Base-by-base conservation (phyloP, 1,140 invertebrate species). In the Rhyacophila brunnea region DNA sequence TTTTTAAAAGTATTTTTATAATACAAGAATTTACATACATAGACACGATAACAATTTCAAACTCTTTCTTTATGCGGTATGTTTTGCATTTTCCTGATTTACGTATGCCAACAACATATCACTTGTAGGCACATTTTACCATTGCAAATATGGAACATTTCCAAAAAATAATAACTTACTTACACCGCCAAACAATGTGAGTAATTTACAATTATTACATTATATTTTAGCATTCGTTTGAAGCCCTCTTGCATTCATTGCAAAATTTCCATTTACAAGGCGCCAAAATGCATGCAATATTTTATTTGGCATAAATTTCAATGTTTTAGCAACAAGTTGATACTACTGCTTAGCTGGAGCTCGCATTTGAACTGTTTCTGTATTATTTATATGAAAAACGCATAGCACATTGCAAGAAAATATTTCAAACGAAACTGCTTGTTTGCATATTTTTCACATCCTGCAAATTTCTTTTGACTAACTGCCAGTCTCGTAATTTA, bases 321-420 rank as follows among this genome's bases (percentile, higher is more conserved):
- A 61, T 61, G 47, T 61, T 55, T 61, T 61, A 61, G 59, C 59
- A 61, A 61, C 59, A 61, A 61, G 59, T 61, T 44, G 52, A 46
- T 43, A 43, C 6, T 40, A 47, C 19, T 34, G 10, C 55, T 28
- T 46, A 35, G 55, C 45, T 40, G 55, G 58, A 43, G 50, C 18
- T 32, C 51, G 18, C 38, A 7, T 19, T 34, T 15, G 18, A 53
- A 53, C 40, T 14, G 52, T 42, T 56, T 59, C 57, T 38, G 59
- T 15, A 50, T 56, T 61, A 54, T 54, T 60, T 60, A 50, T 55
- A 55, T 53, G 13, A 42, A 19, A 19, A 55, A 61, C 46, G 59
- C 59, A 49, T 23, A 18, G 36, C 46, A 34, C 23, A 48, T 17
- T 9, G 15, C 46, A 48, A 45, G 10, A 45, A n/a, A 28, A 28